Evolutionary conservation across 2,888 invertebrate genomes (phyloP).

Genomic region (Agrenia bidenticulata): DNA sequence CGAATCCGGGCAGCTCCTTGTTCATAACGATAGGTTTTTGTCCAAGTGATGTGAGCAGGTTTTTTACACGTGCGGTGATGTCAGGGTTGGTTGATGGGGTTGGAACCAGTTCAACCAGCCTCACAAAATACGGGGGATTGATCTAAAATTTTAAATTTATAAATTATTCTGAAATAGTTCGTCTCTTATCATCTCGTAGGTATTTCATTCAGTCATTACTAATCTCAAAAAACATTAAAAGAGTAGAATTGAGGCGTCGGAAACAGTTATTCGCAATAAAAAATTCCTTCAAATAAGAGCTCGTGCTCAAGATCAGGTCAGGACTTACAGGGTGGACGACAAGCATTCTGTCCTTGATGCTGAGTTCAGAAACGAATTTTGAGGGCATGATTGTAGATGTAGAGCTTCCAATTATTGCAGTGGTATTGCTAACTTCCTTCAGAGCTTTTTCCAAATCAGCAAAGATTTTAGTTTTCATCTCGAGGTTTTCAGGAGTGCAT

Average conservation of each 20-base stretch:
- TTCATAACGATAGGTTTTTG: conserved; percentile 85
- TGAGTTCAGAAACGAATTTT: conserved; percentile 75
- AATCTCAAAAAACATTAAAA: too few relatives aligned
- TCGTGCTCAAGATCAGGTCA: too few relatives aligned
- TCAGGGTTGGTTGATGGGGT: conserved; percentile 87
- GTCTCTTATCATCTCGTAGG: too few relatives aligned
- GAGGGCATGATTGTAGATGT: conserved; percentile 92
- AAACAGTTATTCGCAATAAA: too few relatives aligned
- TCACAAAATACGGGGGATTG: conserved; percentile 95
- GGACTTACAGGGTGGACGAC: conserved; percentile 84
- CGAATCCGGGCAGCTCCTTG: conserved; percentile 88
- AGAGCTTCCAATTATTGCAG: conserved; percentile 85
- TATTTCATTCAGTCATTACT: too few relatives aligned
- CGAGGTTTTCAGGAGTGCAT: conserved; percentile 87
- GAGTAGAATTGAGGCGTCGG: too few relatives aligned
- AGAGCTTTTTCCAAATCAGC: conserved; percentile 70
- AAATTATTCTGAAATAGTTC: too few relatives aligned
- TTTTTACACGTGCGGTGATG: conserved; percentile 71
- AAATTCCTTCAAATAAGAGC: too few relatives aligned
- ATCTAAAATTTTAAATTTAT: too few relatives aligned
- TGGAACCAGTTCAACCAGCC: conserved; percentile 89
- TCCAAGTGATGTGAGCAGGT: conserved; percentile 81
- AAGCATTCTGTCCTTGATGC: conserved; percentile 70
- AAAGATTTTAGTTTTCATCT: conserved; percentile 80
- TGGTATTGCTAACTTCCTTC: conserved; percentile 68